These are phyloP conservation scores for Plagiodera versicolora DNA, from an alignment of 2,888 invertebrate genomes.

Conservation along the genomic window DNA sequence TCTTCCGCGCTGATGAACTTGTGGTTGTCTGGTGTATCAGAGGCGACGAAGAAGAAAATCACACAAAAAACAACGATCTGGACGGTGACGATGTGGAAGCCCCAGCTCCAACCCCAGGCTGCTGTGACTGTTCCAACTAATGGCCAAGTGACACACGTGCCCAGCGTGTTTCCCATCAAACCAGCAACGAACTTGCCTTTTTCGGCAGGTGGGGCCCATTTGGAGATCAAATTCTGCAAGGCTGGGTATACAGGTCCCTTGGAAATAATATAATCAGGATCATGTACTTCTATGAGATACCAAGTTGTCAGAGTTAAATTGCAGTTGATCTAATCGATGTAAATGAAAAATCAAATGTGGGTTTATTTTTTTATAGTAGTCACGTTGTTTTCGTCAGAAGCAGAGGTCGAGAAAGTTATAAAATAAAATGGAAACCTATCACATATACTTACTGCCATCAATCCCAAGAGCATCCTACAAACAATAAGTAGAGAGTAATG, in stretches of 20 bases:
- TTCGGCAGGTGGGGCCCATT: slow-evolving; percentile 76
- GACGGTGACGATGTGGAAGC: slow-evolving; percentile 66
- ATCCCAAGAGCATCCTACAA: slow-evolving; percentile 61
- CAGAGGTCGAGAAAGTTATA: too few relatives aligned
- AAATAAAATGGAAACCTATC: too few relatives aligned
- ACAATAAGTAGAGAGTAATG: slow-evolving; percentile 59
- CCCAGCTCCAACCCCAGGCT: slow-evolving; percentile 66
- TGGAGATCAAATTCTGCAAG: slow-evolving; percentile 66
- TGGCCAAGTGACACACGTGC: slow-evolving; percentile 71
- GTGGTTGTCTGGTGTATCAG: slow-evolving; percentile 66
- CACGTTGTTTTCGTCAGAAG: too few relatives aligned
- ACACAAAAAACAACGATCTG: slow-evolving; percentile 60
- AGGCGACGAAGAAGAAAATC: slow-evolving; percentile 66
- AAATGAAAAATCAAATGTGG: too few relatives aligned
- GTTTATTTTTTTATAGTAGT: too few relatives aligned
- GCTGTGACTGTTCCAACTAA: slow-evolving; percentile 67
- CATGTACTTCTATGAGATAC: too few relatives aligned
- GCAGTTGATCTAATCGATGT: too few relatives aligned
- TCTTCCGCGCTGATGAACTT: slow-evolving; percentile 65
- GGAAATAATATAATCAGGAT: slow-evolving; percentile 14
- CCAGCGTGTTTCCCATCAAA: slow-evolving; percentile 73
- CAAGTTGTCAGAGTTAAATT: too few relatives aligned
- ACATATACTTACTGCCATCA: slow-evolving; percentile 59
- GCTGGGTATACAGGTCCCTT: slow-evolving; percentile 67
- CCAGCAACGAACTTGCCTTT: slow-evolving; percentile 73